Base-by-base conservation (phyloP, 2,797 vertebrate genomes). In the Macroramphosus scolopax region DNA sequence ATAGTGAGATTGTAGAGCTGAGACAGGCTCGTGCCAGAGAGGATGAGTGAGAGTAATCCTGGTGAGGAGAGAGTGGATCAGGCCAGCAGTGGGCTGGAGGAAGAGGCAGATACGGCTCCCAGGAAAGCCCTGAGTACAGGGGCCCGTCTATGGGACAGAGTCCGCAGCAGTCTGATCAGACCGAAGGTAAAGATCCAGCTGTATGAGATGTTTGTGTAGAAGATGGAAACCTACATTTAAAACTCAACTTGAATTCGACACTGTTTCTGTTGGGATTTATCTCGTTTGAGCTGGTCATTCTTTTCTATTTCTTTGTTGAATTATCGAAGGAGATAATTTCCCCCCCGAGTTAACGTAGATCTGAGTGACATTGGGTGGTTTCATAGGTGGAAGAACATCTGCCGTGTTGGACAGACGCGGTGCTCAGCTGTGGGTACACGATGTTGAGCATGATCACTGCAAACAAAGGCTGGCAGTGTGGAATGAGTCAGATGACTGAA, bases 141-240 rank as follows among this genome's bases (percentile, higher is more conserved):
- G 36, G 68, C 70, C 10, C 78, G 81, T 46, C 72, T 91, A 51
- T 90, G 89, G 89, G 82, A 78, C 34, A 59, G 77, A 50, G 87
- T 90, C 32, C 78, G 87, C 36, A 78, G 64, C 59, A 77, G 67
- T 24, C 75, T 91, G 41, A 57, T 89, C 52, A 80, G 54, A 66
- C 84, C 68, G 4, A 89, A 89, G 89, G 89, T 90, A 87, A 77
- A 33, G 8, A 35, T 6, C 0, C 20, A 26, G n/a, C n/a, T n/a
- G n/a, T n/a, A n/a, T n/a, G n/a, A n/a, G n/a, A n/a, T n/a, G n/a
- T n/a, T n/a, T n/a, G n/a, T n/a, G n/a, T n/a, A n/a, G n/a, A n/a
- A n/a, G n/a, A n/a, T n/a, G n/a, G n/a, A n/a, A n/a, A n/a, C n/a
- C n/a, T n/a, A n/a, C n/a, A n/a, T n/a, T n/a, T n/a, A n/a, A n/a